Evolutionary conservation across 2,797 vertebrate species (phyloP).

Genomic region (Calcarius lapponicus): DNA sequence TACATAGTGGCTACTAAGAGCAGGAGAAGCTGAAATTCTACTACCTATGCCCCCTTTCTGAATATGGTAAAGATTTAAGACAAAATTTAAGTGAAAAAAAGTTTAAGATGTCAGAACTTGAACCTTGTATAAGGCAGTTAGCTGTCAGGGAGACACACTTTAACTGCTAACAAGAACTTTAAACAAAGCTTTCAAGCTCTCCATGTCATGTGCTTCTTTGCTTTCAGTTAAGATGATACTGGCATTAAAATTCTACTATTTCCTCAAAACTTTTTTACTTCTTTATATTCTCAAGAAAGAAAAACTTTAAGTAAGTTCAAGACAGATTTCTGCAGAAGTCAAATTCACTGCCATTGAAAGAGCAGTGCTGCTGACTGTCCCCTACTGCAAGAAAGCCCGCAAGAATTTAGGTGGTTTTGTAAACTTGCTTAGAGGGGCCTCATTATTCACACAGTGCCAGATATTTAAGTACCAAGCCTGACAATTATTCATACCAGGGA

Average conservation of each 20-base stretch:
- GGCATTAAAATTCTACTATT: not conserved
- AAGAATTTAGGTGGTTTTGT: not conserved
- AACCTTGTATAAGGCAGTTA: not conserved
- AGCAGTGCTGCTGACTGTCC: not conserved
- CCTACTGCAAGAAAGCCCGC: not conserved
- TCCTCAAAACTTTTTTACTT: not conserved
- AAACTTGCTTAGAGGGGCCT: not conserved
- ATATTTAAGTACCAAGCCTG: not conserved
- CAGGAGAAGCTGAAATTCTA: not conserved
- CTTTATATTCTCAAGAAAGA: not conserved
- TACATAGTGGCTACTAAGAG: not conserved
- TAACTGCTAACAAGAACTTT: not conserved
- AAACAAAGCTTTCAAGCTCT: not conserved
- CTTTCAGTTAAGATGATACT: not conserved
- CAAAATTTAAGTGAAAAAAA: not conserved
- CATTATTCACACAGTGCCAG: not conserved
- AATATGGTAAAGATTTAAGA: not conserved
- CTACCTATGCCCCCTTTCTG: not conserved
- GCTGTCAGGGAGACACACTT: not conserved
- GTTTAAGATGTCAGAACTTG: not conserved
- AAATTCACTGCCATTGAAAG: not conserved
- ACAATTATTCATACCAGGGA: not conserved
- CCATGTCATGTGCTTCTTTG: no score
- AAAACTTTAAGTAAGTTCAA: not conserved
- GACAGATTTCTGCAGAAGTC: not conserved